phyloP scores from a whole-genome alignment of 2,113 vertebrate genomes.

The Gobius niger region DNA sequence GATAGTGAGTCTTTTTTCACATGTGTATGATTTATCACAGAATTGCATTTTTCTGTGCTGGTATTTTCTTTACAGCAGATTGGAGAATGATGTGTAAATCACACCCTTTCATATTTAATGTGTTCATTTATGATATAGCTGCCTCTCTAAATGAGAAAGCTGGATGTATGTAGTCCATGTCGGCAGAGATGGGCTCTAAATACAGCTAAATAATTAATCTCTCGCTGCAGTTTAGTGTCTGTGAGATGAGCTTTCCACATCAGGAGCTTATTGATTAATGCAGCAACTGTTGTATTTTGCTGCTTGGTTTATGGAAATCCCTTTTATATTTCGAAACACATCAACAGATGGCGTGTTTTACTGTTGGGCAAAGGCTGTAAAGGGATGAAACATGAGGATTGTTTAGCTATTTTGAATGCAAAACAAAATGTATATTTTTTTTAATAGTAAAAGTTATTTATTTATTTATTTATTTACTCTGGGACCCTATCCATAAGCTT shows the following conservation, averaged over 20 bases:
- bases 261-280: conserved; percentile 44
- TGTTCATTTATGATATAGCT: not conserved
- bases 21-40: no score
- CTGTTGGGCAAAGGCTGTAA: not conserved
- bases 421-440: no score
- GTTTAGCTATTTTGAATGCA: no score
- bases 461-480: no score
- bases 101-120: not conserved
- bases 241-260: conserved; percentile 29
- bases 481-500: no score
- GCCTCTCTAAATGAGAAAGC: not conserved
- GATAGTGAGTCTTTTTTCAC: no score
- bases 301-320: conserved; percentile 47
- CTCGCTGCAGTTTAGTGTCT: not conserved
- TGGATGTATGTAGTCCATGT: not conserved
- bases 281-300: conserved; percentile 23
- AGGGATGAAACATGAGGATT: no score
- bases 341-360: not conserved
- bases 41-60: no score
- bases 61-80: not conserved
- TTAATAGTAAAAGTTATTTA: no score
- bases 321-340: conserved; percentile 37
- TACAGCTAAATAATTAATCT: not conserved
- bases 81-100: not conserved
- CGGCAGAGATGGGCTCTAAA: not conserved